Evolutionary conservation across 2,113 vertebrate species (phyloP).

Genomic region (Saimiri boliviensis): DNA sequence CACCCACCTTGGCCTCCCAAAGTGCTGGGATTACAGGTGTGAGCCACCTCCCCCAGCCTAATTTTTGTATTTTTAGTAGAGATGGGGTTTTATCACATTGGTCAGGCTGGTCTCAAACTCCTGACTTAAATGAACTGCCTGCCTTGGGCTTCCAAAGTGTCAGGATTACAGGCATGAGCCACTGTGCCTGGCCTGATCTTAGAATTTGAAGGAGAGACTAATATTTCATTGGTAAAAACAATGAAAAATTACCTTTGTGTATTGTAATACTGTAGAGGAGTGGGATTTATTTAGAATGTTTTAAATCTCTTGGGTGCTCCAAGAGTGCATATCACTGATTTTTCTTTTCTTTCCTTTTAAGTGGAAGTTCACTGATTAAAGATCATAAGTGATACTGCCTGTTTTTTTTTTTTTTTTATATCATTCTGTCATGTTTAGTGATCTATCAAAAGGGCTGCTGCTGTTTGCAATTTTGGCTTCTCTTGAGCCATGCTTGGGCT

Average conservation of each 20-base stretch:
- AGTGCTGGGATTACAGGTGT: too few species aligned
- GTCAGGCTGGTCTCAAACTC: too few species aligned
- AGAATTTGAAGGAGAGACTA: slow-evolving; percentile 39
- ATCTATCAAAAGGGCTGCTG: not conserved
- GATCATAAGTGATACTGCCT: not conserved
- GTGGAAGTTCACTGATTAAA: not conserved
- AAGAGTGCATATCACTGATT: not conserved
- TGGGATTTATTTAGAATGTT: not conserved
- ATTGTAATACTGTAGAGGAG: not conserved
- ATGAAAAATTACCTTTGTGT: not conserved
- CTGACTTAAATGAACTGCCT: too few species aligned
- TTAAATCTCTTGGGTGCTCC: not conserved
- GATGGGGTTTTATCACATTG: too few species aligned
- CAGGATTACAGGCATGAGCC: too few species aligned
- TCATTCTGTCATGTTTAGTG: not conserved
- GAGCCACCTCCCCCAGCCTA: too few species aligned
- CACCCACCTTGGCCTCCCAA: too few species aligned
- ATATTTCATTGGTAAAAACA: slow-evolving; percentile 1
- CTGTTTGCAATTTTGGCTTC: slow-evolving; percentile 13
- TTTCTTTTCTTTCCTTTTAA: not conserved
- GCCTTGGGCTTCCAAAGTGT: too few species aligned
- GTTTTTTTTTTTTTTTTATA: not conserved
- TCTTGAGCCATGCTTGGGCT: not conserved
- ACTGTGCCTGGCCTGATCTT: not conserved
- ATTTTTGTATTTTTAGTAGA: too few species aligned